Percentiles rank a stretch among this genome's conserved stretches.
These are phyloP conservation scores for Trissolcus basalis DNA, from an alignment of 1,140 invertebrate species.

Conservation along the genomic window DNA sequence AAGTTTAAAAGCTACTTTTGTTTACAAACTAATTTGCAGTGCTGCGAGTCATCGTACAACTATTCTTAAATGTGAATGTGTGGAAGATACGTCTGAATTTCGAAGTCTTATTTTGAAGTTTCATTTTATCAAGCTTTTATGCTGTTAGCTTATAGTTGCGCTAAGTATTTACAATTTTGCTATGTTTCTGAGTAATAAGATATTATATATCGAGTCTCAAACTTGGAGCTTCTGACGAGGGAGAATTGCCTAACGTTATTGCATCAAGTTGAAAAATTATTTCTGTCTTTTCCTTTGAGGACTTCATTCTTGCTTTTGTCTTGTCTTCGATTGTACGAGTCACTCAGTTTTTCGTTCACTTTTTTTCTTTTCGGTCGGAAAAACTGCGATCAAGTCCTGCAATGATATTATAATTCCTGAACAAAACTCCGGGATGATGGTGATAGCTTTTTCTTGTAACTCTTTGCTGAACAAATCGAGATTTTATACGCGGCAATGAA, in stretches of 20 bases:
- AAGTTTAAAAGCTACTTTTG: background rate
- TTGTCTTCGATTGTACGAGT: slow-evolving; percentile 14
- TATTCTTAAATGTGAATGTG: slow-evolving; percentile 2
- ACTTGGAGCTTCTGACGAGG: slow-evolving; percentile 14
- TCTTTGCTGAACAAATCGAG: no score
- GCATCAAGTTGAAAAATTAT: no score
- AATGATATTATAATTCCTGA: no score
- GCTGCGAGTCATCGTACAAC: slow-evolving; percentile 1
- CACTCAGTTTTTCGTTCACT: slow-evolving; percentile 9
- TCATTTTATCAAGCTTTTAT: no score
- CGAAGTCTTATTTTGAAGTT: background rate
- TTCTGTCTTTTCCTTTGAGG: slow-evolving; percentile 41
- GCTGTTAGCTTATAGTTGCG: background rate
- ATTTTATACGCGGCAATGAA: no score
- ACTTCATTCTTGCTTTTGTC: slow-evolving; percentile 19
- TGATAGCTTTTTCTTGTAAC: no score
- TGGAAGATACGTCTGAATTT: background rate
- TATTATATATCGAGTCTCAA: slow-evolving; percentile 41
- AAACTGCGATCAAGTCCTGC: no score
- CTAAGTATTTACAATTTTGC: slow-evolving; percentile 45
- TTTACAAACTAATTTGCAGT: slow-evolving; percentile 6
- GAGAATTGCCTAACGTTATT: slow-evolving; percentile 4
- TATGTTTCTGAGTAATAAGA: slow-evolving; percentile 26
- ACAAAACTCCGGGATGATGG: no score
- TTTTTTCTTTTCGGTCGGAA: slow-evolving; percentile 4